These are phyloP conservation scores for Helicoverpa assulta DNA, from an alignment of 2,888 invertebrate species.

Conservation along the genomic window DNA sequence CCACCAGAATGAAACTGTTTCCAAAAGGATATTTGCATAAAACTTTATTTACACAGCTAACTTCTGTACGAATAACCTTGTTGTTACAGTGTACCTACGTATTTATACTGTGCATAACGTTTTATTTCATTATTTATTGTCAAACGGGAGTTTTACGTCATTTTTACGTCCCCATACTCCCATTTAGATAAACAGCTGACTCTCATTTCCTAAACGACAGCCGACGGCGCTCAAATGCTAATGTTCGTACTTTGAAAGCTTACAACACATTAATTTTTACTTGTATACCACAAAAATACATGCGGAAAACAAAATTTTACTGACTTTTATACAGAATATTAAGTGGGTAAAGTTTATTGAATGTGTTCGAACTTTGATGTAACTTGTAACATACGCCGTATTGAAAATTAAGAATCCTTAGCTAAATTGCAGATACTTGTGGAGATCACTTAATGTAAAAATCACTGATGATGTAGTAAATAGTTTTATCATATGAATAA, in stretches of 20 bases:
- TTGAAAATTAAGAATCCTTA: no score
- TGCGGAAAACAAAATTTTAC: not conserved
- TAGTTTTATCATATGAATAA: no score
- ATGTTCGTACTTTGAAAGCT: slow-evolving; percentile 38
- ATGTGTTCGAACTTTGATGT: not conserved
- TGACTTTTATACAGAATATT: not conserved
- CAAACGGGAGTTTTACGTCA: slow-evolving; percentile 77
- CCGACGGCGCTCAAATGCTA: slow-evolving; percentile 54
- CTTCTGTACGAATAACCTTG: slow-evolving; percentile 21
- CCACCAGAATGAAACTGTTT: not conserved
- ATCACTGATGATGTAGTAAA: no score
- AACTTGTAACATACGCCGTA: not conserved
- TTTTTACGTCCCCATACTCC: slow-evolving; percentile 81
- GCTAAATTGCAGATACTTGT: no score
- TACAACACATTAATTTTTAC: slow-evolving; percentile 33
- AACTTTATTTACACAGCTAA: not conserved
- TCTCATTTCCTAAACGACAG: slow-evolving; percentile 81
- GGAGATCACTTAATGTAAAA: no score
- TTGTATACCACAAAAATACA: slow-evolving; percentile 5
- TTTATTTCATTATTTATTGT: slow-evolving; percentile 84
- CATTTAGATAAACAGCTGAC: slow-evolving; percentile 86
- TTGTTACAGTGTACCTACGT: slow-evolving; percentile 14
- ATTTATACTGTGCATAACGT: slow-evolving; percentile 64
- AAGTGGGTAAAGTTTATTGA: not conserved
- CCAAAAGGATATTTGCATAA: not conserved